A percentile compares a stretch with the other conserved stretches of the same genome.
Evolutionary conservation across 1,140 invertebrate genomes (phyloP).

Genomic region (Armadillidium nasatum): DNA sequence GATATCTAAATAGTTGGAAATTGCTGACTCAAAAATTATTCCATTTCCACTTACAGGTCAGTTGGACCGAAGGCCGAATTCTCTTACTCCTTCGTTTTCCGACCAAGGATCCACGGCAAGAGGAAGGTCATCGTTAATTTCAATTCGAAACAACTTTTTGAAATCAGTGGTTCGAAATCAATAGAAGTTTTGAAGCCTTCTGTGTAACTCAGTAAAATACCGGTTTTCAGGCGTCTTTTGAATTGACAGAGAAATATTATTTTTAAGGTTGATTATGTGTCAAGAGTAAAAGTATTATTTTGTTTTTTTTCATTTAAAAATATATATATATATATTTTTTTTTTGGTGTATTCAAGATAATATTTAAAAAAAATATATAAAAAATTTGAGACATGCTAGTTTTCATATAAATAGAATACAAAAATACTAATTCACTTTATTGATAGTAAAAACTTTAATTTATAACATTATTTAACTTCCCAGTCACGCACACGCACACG

Average conservation of each 20-base stretch:
- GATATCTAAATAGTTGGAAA: too few relatives aligned
- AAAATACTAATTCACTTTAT: too few relatives aligned
- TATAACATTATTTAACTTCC: too few relatives aligned
- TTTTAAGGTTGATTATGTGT: neutral
- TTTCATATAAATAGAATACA: too few relatives aligned
- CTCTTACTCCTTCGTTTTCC: constrained; percentile 45
- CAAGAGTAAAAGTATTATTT: neutral
- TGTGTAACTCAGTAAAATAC: neutral
- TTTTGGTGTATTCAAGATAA: neutral
- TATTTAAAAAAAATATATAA: too few relatives aligned
- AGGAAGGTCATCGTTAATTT: constrained; percentile 47
- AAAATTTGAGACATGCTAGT: too few relatives aligned
- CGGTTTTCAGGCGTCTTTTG: neutral
- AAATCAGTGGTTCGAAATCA: constrained; percentile 47
- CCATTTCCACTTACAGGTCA: constrained; percentile 41
- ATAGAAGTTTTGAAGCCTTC: constrained; percentile 45
- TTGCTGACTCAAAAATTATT: neutral
- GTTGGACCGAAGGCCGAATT: constrained; percentile 46
- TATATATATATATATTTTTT: neutral
- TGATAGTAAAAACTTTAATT: too few relatives aligned
- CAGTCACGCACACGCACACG: too few relatives aligned
- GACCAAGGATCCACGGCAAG: constrained; percentile 45
- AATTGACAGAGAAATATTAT: too few relatives aligned
- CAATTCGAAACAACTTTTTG: constrained; percentile 46
- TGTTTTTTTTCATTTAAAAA: neutral